Evolutionary conservation across 2,888 invertebrate species (phyloP), one percentile per base, ranked within the genome.

Genomic region (Aproaerema taeniolella): DNA sequence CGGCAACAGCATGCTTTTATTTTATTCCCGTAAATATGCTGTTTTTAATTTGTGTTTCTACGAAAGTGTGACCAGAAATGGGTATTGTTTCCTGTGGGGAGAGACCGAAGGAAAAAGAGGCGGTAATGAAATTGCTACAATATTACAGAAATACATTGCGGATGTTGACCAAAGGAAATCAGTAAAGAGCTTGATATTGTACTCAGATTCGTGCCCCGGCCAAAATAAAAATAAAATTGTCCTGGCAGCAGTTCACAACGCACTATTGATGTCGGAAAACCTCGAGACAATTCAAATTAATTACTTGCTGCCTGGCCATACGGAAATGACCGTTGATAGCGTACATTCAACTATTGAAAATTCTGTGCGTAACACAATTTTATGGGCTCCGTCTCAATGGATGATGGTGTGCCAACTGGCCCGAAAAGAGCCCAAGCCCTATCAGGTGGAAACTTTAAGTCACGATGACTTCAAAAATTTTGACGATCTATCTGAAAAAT

Each of bases 231-330:
- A 7, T 28, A 41, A 16, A 41, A 36, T 38, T 42, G 35, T 39
- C 47, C 26, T 17, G 41, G 38, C 31, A 9, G n/a, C 11, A 3
- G 14, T 53, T 4, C 46, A 50, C 20, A 46, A 42, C 8, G 46
- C 47, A 1, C 17, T 49, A 15, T 25, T 37, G 9, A n/a, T 31
- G 6, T 37, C 38, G 7, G 29, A 44, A 33, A 38, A 47, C 35
- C 6, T 49, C n/a, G 31, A 42, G 26, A 38, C 38, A 6, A 52
- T 55, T 29, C 53, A 54, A 32, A 50, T 58, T 34, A 55, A 55
- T 36, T 55, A 54, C 36, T 31, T 55, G 5, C 34, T 58, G 0
- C 52, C 55, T 4, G 55, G 54, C 1, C 55, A 55, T 26, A 58
- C 53, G 0, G 41, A 51, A 24, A 55, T 53, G 55, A 29, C 46